These are phyloP conservation scores for Eolophus roseicapilla DNA, from an alignment of 2,113 vertebrate genomes.

Conservation along the genomic window DNA sequence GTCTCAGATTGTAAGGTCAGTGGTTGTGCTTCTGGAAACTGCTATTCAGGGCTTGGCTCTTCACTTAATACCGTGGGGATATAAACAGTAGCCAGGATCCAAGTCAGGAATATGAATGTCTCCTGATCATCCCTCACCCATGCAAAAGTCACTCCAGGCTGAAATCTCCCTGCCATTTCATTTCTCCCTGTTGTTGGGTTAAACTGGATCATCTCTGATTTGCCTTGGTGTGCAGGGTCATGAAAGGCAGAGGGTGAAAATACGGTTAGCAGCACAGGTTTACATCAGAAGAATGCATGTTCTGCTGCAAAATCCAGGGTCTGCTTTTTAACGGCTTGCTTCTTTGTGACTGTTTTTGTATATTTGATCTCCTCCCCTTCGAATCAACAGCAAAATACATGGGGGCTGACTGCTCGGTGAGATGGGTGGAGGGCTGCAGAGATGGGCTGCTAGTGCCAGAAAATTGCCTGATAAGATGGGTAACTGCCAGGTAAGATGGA, in stretches of 20 bases:
- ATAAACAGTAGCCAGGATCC: background rate
- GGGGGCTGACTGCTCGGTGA: background rate
- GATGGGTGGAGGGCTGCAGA: slow-evolving; percentile 24
- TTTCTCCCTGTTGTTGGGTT: background rate
- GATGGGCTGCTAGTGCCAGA: slow-evolving; percentile 3
- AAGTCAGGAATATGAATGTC: background rate
- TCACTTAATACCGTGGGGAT: too few species aligned
- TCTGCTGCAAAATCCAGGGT: background rate
- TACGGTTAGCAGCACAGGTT: background rate
- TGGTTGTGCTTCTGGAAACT: background rate
- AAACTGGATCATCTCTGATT: background rate
- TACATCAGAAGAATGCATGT: background rate
- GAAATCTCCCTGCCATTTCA: background rate
- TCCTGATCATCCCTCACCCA: background rate
- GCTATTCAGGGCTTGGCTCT: background rate
- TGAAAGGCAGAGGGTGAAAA: background rate
- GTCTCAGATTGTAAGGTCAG: background rate
- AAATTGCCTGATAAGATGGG: slow-evolving; percentile 32
- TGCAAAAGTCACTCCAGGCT: background rate
- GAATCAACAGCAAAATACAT: background rate
- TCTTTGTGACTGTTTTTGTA: slow-evolving; percentile 34
- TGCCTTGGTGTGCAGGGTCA: background rate
- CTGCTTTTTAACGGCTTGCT: background rate
- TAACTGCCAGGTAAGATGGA: slow-evolving; percentile 34
- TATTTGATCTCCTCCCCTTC: slow-evolving; percentile 32